Base-by-base conservation (phyloP, 2,797 vertebrate species). In the Astyanax mexicanus region DNA sequence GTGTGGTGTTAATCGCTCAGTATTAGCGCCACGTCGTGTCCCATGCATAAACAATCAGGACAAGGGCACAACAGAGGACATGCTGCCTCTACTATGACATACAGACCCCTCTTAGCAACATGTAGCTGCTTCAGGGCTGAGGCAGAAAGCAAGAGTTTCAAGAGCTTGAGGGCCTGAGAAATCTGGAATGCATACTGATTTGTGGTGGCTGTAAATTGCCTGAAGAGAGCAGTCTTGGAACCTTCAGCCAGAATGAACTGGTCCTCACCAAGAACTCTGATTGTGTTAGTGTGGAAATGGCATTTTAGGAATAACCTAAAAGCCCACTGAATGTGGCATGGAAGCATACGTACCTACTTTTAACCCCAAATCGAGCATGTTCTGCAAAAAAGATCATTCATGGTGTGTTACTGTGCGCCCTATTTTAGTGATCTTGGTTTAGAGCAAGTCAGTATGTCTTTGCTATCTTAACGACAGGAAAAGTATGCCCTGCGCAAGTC, bases 11-110 rank as follows among this genome's bases (percentile, higher is more conserved):
- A 81, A 72, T 80, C 69, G 64, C 67, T 75, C 69, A 23, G 76
- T 66, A 79, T 84, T 81, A 76, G 81, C 37, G 52, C 67, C 64
- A 64, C 75, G 47, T 67, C 32, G 72, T n/a, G 69, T 74, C 75
- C 67, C 44, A 64, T 73, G 81, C 73, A 82, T 78, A 82, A 67
- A 77, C 68, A 79, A 81, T 77, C 74, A 79, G 76, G 37, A 52
- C 69, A 83, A 83, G 84, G 83, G 72, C 74, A 0, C 45, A 65
- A 35, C 71, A 80, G 69, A 83, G 83, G 85, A 82, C 85, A 62
- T 35, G 13, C 52, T 58, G 57, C 49, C 37, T 12, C 49, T 65
- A 10, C 42, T 54, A 32, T 19, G 40, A 70, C 32, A 64, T 29
- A 57, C 55, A 49, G 47, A 40, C 11, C 42, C n/a, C 57, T n/a